Evolutionary conservation across 2,113 vertebrate genomes (phyloP).

Genomic region (Ranitomeya imitator): DNA sequence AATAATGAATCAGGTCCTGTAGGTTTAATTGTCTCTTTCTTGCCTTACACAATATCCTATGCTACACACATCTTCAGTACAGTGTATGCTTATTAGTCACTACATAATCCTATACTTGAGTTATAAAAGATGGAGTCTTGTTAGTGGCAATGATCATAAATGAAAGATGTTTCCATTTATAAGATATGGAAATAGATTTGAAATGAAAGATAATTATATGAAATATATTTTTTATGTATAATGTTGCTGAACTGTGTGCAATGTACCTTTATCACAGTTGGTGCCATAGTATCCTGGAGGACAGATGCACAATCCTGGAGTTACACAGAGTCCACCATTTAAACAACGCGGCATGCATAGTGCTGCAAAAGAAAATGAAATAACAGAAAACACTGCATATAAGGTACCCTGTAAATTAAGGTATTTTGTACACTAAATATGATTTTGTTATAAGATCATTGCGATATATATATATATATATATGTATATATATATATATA

Average conservation of each 20-base stretch:
- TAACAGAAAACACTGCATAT: background rate
- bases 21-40: too few relatives aligned
- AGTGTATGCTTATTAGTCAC: too few relatives aligned
- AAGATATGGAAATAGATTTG: too few relatives aligned
- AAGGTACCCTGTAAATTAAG: background rate
- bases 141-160: background rate
- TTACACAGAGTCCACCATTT: slow-evolving; percentile 86
- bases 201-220: too few relatives aligned
- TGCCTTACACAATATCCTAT: too few relatives aligned
- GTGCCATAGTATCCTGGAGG: slow-evolving; percentile 84
- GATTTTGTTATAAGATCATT: too few relatives aligned
- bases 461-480: background rate
- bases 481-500: background rate
- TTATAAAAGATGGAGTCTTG: too few relatives aligned
- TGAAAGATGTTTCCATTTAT: background rate
- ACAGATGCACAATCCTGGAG: slow-evolving; percentile 85
- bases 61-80: too few relatives aligned
- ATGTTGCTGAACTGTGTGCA: background rate
- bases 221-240: background rate
- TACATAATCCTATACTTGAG: too few relatives aligned
- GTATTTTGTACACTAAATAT: background rate
- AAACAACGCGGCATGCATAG: slow-evolving; percentile 81
- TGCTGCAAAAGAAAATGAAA: slow-evolving; percentile 64
- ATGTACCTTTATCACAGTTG: slow-evolving; percentile 87
- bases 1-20: too few relatives aligned